Percentiles rank a stretch among this genome's conserved stretches.
Evolutionary conservation across 2,113 vertebrate genomes (phyloP).

Genomic region (Mobula birostris): DNA sequence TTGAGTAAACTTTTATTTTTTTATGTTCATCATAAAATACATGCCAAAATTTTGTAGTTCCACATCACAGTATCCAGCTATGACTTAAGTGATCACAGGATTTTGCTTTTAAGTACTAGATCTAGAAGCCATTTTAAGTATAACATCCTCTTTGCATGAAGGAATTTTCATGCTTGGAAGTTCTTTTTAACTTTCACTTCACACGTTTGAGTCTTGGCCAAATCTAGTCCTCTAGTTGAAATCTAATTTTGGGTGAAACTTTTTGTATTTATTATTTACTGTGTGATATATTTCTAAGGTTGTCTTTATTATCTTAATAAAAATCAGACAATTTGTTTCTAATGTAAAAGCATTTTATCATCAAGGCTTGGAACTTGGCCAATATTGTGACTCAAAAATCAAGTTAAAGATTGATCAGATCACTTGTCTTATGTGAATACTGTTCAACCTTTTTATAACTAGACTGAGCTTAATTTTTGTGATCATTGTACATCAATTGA

Average conservation of each 20-base stretch:
- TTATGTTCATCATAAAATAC: background rate
- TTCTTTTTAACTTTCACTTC: background rate
- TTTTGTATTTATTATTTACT: conserved; percentile 16
- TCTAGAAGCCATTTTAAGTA: conserved; percentile 18
- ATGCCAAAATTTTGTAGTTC: background rate
- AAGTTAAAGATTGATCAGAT: background rate
- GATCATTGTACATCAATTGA: no score
- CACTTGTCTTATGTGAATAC: background rate
- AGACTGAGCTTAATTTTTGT: no score
- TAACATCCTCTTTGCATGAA: background rate
- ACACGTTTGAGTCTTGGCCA: background rate
- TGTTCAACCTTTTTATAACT: background rate
- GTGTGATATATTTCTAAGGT: background rate
- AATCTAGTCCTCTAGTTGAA: background rate
- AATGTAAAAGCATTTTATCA: background rate
- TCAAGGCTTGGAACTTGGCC: background rate
- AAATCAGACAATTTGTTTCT: background rate
- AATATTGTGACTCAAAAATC: background rate
- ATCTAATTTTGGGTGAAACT: background rate
- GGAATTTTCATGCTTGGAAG: background rate
- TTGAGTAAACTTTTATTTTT: background rate
- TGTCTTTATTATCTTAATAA: background rate
- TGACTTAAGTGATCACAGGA: background rate
- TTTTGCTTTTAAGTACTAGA: background rate
- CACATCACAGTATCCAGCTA: background rate